Conservation (phyloP, 2,113 vertebrate species). For the Triplophysa dalaica region DNA sequence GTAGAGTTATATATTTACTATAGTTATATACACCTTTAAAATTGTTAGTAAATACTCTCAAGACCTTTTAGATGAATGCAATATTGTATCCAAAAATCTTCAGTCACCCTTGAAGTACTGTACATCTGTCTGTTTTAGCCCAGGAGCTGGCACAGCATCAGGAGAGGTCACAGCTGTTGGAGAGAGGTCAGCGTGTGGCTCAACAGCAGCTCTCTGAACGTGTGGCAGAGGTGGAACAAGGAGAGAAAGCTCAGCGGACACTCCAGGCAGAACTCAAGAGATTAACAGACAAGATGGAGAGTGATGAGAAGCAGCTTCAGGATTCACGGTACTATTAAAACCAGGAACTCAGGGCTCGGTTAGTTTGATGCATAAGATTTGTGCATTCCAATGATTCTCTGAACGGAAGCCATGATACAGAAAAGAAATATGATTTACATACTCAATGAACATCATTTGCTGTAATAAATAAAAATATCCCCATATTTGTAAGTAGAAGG, state of each 20-base stretch:
- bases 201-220: conserved; percentile 60
- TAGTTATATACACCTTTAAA: too few species aligned
- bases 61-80: background rate
- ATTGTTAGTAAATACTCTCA: too few species aligned
- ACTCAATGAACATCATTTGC: too few species aligned
- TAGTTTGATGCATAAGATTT: too few species aligned
- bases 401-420: too few species aligned
- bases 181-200: conserved; percentile 35
- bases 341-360: background rate
- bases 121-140: conserved; percentile 54
- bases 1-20: too few species aligned
- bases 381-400: too few species aligned
- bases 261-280: conserved; percentile 56
- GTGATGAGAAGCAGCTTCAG: conserved; percentile 45
- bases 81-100: background rate
- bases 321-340: conserved; percentile 62
- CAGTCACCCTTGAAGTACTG: background rate
- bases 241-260: conserved; percentile 49
- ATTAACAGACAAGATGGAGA: conserved; percentile 34
- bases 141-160: conserved; percentile 63
- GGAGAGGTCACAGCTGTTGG: conserved; percentile 61
- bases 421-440: too few species aligned
- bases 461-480: too few species aligned
- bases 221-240: conserved; percentile 48
- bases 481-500: too few species aligned